These are phyloP conservation scores for Xenopus tropicalis DNA, from an alignment of 2,113 vertebrate species.

Conservation along the genomic window DNA sequence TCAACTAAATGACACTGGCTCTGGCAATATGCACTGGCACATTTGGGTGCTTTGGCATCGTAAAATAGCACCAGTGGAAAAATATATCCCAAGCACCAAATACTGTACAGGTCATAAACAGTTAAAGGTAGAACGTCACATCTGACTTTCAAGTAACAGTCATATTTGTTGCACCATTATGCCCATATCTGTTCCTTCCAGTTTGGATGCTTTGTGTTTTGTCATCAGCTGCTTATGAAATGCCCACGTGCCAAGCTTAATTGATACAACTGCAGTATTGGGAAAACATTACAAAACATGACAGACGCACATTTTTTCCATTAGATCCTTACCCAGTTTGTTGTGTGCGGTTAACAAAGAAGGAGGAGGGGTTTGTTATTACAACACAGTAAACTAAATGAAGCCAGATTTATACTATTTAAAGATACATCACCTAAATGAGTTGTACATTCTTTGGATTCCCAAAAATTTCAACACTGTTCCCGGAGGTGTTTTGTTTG, in stretches of 20 bases:
- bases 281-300: constrained; percentile 9
- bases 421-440: neutral
- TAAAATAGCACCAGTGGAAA: no score
- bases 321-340: neutral
- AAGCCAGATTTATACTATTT: neutral
- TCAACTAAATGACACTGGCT: no score
- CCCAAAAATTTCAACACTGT: neutral
- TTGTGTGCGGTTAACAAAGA: neutral
- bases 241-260: neutral
- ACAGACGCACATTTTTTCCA: neutral
- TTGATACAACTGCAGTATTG: constrained; percentile 9
- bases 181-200: no score
- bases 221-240: neutral
- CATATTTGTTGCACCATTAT: no score
- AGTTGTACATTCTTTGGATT: neutral
- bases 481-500: no score
- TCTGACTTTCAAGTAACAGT: no score
- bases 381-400: constrained; percentile 15
- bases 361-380: neutral
- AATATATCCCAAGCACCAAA: no score
- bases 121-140: no score
- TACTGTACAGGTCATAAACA: no score
- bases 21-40: no score
- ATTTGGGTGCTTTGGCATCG: no score
- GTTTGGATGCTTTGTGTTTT: no score